Evolutionary conservation across 2,888 invertebrate species (phyloP).

Genomic region (Abrostola triplasia): DNA sequence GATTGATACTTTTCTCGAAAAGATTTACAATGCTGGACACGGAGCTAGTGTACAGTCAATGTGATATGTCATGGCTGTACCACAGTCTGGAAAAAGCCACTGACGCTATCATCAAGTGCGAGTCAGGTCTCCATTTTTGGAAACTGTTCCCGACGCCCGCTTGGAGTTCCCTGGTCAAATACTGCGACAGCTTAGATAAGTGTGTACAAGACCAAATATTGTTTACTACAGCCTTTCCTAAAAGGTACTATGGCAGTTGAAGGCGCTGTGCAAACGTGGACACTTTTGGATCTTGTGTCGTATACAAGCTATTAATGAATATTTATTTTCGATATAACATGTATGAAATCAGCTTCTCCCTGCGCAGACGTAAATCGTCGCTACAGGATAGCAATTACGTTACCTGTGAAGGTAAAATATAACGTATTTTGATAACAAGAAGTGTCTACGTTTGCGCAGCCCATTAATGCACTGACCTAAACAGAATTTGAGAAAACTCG

Average conservation of each 20-base stretch:
- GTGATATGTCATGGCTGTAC: conserved; percentile 88
- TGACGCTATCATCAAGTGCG: conserved; percentile 89
- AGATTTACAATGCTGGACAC: conserved; percentile 89
- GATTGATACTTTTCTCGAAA: conserved; percentile 86
- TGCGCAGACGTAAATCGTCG: no score
- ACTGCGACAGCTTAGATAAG: conserved; percentile 90
- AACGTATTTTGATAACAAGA: no score
- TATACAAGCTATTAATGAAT: no score
- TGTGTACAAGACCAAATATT: conserved; percentile 58
- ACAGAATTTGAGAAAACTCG: background rate
- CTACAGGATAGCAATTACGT: no score
- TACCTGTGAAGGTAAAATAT: no score
- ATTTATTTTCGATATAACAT: no score
- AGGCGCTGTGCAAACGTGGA: no score
- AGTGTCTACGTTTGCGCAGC: no score
- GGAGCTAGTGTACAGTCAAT: conserved; percentile 80
- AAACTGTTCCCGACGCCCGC: conserved; percentile 89
- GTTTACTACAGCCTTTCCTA: conserved; percentile 5
- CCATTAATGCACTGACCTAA: conserved; percentile 1
- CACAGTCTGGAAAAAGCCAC: conserved; percentile 88
- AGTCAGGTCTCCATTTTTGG: conserved; percentile 90
- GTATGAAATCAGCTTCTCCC: no score
- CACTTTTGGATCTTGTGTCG: no score
- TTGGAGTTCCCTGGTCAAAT: conserved; percentile 87
- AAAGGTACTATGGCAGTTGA: background rate